Conservation (phyloP, 2,797 vertebrate species). For the Sorex maritimensis region DNA sequence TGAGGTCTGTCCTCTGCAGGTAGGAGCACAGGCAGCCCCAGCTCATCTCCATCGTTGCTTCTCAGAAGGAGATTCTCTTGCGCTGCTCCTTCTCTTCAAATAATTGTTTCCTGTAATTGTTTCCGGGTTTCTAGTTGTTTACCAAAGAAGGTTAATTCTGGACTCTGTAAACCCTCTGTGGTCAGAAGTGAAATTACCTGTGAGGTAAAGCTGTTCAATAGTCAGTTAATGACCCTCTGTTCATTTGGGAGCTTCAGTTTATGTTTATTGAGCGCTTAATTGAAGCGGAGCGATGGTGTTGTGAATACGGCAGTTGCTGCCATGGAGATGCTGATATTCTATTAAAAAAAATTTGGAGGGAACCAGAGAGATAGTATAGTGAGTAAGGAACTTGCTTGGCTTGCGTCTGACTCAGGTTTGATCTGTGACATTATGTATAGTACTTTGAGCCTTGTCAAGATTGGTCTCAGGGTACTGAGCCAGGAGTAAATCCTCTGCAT, state of each 20-base stretch:
- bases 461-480: too few species aligned
- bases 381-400: too few species aligned
- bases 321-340: not conserved
- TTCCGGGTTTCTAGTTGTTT: not conserved
- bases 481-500: too few species aligned
- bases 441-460: too few species aligned
- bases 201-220: not conserved
- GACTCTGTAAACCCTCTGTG: not conserved
- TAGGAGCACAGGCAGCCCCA: rapidly evolving
- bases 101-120: not conserved
- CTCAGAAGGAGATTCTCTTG: not conserved
- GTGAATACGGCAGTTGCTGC: not conserved
- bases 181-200: not conserved
- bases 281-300: not conserved
- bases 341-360: too few species aligned
- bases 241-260: not conserved
- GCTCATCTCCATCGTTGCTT: not conserved
- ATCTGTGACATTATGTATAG: too few species aligned
- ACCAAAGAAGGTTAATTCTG: not conserved
- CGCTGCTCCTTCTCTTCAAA: not conserved
- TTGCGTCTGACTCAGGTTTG: too few species aligned
- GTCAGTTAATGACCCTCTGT: not conserved
- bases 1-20: not conserved
- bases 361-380: too few species aligned
- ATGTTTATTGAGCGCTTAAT: not conserved